phyloP scores from a whole-genome alignment of 2,888 invertebrate genomes.

The Pasiphila rectangulata region DNA sequence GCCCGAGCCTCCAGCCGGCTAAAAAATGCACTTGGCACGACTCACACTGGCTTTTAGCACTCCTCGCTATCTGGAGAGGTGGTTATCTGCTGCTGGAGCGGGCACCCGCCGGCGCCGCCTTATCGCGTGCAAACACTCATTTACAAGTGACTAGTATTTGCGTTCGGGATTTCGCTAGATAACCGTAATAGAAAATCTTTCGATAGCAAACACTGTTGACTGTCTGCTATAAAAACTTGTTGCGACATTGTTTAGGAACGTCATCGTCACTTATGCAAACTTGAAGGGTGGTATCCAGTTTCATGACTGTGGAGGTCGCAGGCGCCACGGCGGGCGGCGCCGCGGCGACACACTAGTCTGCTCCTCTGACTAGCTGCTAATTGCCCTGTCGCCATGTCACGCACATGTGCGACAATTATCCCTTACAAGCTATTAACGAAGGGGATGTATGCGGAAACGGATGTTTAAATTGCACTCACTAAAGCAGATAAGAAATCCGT shows the following conservation, averaged over 20 bases:
- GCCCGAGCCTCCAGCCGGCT: conserved; percentile 54
- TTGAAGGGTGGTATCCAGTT: conserved; percentile 48
- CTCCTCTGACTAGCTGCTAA: conserved; percentile 54
- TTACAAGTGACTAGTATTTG: conserved; percentile 74
- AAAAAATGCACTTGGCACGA: conserved; percentile 59
- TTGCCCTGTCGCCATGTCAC: conserved; percentile 74
- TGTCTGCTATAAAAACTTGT: conserved; percentile 39
- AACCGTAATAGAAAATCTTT: conserved; percentile 43
- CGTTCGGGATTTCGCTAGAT: conserved; percentile 68
- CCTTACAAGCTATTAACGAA: conserved; percentile 74
- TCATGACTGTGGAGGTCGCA: conserved; percentile 40
- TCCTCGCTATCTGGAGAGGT: conserved; percentile 54
- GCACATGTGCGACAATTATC: conserved; percentile 79
- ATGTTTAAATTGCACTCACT: conserved; percentile 77
- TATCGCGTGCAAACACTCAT: conserved; percentile 74
- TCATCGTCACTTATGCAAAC: conserved; percentile 43
- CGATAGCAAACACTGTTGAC: conserved; percentile 42
- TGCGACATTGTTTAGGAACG: conserved; percentile 32
- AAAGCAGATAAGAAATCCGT: conserved; percentile 67
- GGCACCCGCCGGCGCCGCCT: conserved; percentile 73
- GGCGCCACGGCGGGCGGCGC: conserved; percentile 36
- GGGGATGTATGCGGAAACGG: conserved; percentile 76
- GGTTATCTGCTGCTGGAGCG: conserved; percentile 60
- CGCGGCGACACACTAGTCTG: conserved; percentile 50
- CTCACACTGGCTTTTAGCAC: conserved; percentile 75